Evolutionary conservation across 1,140 invertebrate species (phyloP).

Genomic region (Littorina saxatilis): DNA sequence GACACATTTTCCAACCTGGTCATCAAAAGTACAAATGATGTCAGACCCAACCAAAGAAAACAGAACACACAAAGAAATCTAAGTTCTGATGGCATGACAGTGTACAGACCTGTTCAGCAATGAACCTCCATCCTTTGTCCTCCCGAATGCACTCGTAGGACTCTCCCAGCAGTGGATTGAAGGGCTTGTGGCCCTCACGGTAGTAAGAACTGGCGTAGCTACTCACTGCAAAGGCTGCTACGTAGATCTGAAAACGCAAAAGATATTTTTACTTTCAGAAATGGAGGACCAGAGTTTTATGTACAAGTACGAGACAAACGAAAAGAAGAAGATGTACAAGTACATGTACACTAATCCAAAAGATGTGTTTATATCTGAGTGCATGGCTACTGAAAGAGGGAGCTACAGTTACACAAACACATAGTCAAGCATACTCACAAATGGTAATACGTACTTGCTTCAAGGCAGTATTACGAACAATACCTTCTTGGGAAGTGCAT

Average conservation of each 20-base stretch:
- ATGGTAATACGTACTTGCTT: neutral
- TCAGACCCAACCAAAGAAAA: no score
- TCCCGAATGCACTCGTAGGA: constrained; percentile 82
- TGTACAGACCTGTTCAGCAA: constrained; percentile 82
- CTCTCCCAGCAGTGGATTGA: constrained; percentile 74
- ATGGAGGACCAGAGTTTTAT: neutral
- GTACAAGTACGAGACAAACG: no score
- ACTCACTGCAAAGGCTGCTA: constrained; percentile 79
- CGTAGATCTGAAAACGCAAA: constrained; percentile 76
- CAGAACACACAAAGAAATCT: no score
- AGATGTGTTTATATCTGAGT: no score
- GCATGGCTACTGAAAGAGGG: no score
- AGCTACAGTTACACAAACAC: no score
- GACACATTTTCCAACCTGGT: no score
- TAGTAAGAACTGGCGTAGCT: constrained; percentile 73
- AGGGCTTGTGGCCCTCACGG: constrained; percentile 73
- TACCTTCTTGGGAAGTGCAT: neutral
- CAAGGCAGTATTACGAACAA: neutral
- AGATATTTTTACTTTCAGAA: neutral
- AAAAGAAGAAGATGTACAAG: no score
- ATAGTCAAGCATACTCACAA: neutral
- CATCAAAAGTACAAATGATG: no score
- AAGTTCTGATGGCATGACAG: no score
- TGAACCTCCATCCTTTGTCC: constrained; percentile 87
- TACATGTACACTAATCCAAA: no score